A percentile compares a stretch with the other conserved stretches of the same genome.
These are phyloP conservation scores for Pangasianodon gigas DNA, from an alignment of 2,113 vertebrate species.

Conservation along the genomic window DNA sequence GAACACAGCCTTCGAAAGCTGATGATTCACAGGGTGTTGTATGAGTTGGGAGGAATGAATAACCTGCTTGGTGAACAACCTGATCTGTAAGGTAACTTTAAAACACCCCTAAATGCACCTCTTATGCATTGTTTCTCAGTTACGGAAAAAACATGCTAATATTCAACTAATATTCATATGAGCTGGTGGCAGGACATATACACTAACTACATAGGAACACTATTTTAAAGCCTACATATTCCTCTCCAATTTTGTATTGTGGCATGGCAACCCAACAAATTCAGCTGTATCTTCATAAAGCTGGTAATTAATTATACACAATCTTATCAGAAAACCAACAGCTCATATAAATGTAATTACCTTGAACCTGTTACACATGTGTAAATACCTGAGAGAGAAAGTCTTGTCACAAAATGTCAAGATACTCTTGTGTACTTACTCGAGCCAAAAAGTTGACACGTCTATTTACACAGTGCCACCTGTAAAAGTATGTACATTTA, in stretches of 20 bases:
- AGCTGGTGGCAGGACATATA: not conserved
- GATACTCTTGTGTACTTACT: not conserved
- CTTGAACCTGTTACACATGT: not conserved
- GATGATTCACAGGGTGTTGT: slow-evolving; percentile 24
- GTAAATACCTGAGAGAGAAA: not conserved
- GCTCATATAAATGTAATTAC: not conserved
- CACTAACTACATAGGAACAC: not conserved
- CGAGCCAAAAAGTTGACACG: not conserved
- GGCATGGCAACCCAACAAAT: not conserved
- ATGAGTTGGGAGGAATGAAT: not conserved
- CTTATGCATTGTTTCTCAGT: not conserved
- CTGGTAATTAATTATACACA: not conserved
- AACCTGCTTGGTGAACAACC: not conserved
- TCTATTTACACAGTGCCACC: not conserved
- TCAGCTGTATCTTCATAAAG: not conserved
- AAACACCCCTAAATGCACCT: not conserved
- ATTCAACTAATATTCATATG: not conserved
- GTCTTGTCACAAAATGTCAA: not conserved
- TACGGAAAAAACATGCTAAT: not conserved
- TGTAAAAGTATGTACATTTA: not conserved
- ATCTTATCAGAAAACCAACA: not conserved
- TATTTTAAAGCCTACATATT: not conserved
- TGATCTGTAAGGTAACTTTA: not conserved
- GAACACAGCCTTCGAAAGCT: not conserved
- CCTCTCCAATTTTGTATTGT: not conserved